Percentiles rank a stretch among this genome's conserved stretches.
Evolutionary conservation across 1,140 invertebrate genomes (phyloP).

Genomic region (Pogonognathellus flavescens): DNA sequence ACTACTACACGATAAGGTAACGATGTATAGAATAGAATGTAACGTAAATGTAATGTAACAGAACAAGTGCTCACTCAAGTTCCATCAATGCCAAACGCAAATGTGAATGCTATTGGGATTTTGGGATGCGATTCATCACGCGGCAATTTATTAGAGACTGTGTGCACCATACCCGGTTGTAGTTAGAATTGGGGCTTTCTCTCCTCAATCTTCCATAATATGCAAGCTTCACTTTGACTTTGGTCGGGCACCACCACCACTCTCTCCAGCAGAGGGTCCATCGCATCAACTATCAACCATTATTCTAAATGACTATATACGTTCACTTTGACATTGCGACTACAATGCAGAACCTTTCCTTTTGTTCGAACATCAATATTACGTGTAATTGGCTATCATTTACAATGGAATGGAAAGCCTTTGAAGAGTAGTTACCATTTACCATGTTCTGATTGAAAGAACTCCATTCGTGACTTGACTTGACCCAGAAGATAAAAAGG

Average conservation of each 20-base stretch:
- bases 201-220: no score
- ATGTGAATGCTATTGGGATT: conserved; percentile 18
- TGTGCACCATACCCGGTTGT: no score
- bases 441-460: no score
- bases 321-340: conserved; percentile 20
- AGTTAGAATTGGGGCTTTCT: no score
- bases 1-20: neutral
- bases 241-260: neutral
- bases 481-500: no score
- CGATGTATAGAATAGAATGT: neutral
- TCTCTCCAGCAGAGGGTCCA: conserved; percentile 1
- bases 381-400: neutral
- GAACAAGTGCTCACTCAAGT: conserved; percentile 1
- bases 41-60: neutral
- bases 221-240: neutral
- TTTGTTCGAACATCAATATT: conserved; percentile 2
- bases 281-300: conserved; percentile 13
- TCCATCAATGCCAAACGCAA: conserved; percentile 18
- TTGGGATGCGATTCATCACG: conserved; percentile 29
- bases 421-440: neutral
- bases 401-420: neutral
- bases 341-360: neutral
- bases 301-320: neutral
- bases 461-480: no score
- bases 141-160: neutral